Base-by-base conservation (phyloP, 2,113 vertebrate species). In the Artemisiospiza belli region DNA sequence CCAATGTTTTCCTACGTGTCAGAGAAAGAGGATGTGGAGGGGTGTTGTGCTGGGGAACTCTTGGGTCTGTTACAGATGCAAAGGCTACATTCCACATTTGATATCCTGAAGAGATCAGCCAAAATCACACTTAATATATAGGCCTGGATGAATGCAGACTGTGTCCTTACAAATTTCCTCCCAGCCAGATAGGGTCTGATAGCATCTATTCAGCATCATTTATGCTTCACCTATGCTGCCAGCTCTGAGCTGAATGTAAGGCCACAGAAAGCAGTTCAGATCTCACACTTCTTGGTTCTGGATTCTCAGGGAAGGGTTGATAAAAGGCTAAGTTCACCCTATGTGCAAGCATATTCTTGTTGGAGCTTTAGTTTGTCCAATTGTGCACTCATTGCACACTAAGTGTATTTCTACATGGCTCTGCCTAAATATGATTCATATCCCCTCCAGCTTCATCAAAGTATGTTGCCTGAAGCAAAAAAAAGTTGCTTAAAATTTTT, bases 11-110 rank as follows among this genome's bases (percentile, higher is more conserved):
- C 67, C 44, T 24, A 37, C 61, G 11, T 67, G 28, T 30, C 35
- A 76, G 46, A 74, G 14, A 62, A 52, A 20, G 22, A 19, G 2
- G 2, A 1, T 9, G 15, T 8, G 15, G 5, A 4, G 3, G 2
- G 4, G 2, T 12, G 3, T 7, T 66, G 11, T 77, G 63, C 44
- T 67, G 31, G 35, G 61, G 30, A 33, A 46, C 16, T 12, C 19
- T 31, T 63, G 52, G 12, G 11, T 33, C 44, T 63, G 5, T 24
- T 64, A 61, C 2, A 3, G 12, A 16, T 39, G 27, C 12, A 73
- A 84, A 78, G 67, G 7, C 12, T 88, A 8, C 7, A 28, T 19
- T 41, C 41, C 2, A 0, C 10, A 10, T n/a, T 58, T 58, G 37
- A 15, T 57, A 8, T 20, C 9, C 47, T 55, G 43, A 51, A 75